Percentiles rank a stretch among this genome's conserved stretches.
phyloP scores from a whole-genome alignment of 2,797 vertebrate species.

The Sebastes oblongus region DNA sequence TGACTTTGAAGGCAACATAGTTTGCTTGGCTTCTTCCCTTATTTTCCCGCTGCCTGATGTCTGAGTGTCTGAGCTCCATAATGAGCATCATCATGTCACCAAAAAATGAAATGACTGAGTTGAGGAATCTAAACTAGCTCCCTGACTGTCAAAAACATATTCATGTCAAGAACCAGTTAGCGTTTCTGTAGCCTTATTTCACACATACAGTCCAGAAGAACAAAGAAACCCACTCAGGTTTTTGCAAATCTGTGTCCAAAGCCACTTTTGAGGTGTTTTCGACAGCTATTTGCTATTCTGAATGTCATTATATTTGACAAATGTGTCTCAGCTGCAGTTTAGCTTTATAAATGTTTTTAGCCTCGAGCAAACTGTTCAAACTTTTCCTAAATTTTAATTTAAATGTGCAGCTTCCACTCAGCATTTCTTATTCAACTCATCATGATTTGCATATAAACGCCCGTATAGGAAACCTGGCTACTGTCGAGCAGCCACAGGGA shows the following conservation, averaged over 20 bases:
- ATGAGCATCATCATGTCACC: constrained; percentile 51
- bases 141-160: constrained; percentile 30
- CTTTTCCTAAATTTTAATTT: constrained; percentile 1
- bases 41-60: constrained; percentile 3
- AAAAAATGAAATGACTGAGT: constrained; percentile 13
- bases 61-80: constrained; percentile 8
- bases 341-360: constrained; percentile 3
- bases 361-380: constrained; percentile 9
- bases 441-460: constrained; percentile 35
- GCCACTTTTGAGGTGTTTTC: neutral
- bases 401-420: constrained; percentile 3
- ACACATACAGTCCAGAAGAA: neutral
- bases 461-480: neutral
- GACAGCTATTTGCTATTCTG: neutral
- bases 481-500: constrained; percentile 26
- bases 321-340: constrained; percentile 7
- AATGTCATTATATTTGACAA: constrained; percentile 18
- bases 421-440: constrained; percentile 7
- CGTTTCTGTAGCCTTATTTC: constrained; percentile 8
- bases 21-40: constrained; percentile 16
- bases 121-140: constrained; percentile 27
- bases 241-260: constrained; percentile 15
- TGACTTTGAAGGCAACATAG: constrained; percentile 37
- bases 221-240: neutral
- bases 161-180: constrained; percentile 7